These are phyloP conservation scores for Drosophila aff. DNA, from an alignment of 1,140 invertebrate genomes.

Conservation along the genomic window DNA sequence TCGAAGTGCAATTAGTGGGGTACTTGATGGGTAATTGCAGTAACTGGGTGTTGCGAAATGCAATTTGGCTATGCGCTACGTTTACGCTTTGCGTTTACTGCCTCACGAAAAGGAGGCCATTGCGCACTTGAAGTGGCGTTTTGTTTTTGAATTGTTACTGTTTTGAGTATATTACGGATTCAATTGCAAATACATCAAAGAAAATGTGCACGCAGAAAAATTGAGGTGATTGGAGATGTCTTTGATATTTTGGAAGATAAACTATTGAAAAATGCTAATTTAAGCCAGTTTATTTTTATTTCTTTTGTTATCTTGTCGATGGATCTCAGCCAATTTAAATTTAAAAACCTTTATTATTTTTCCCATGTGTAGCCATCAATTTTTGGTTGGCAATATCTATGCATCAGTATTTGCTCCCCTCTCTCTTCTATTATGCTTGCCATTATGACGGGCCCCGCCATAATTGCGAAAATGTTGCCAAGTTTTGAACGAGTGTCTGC, in stretches of 20 bases:
- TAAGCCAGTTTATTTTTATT: too few species aligned
- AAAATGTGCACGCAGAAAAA: slow-evolving; percentile 1
- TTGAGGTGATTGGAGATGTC: not conserved
- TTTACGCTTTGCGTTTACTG: slow-evolving; percentile 32
- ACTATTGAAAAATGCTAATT: not conserved
- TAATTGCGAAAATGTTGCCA: slow-evolving; percentile 50
- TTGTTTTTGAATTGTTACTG: slow-evolving; percentile 32
- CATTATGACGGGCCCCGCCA: slow-evolving; percentile 41
- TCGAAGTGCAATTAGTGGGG: slow-evolving; percentile 33
- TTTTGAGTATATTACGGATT: slow-evolving; percentile 43
- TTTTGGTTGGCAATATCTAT: slow-evolving; percentile 47
- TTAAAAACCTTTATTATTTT: not conserved
- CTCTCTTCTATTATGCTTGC: slow-evolving; percentile 19
- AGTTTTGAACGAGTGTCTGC: slow-evolving; percentile 38
- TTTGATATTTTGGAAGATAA: not conserved
- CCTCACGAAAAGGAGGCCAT: slow-evolving; percentile 56
- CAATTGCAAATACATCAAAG: slow-evolving; percentile 33
- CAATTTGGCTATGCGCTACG: slow-evolving; percentile 55
- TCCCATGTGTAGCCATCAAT: slow-evolving; percentile 26
- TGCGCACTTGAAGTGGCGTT: slow-evolving; percentile 42
- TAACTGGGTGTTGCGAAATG: slow-evolving; percentile 49
- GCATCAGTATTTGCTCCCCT: slow-evolving; percentile 34
- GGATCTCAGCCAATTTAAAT: not conserved
- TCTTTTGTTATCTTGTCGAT: not conserved
- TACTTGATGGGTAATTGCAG: slow-evolving; percentile 39